Conservation (phyloP, 2,888 invertebrate genomes). For the Trichopria drosophilae region DNA sequence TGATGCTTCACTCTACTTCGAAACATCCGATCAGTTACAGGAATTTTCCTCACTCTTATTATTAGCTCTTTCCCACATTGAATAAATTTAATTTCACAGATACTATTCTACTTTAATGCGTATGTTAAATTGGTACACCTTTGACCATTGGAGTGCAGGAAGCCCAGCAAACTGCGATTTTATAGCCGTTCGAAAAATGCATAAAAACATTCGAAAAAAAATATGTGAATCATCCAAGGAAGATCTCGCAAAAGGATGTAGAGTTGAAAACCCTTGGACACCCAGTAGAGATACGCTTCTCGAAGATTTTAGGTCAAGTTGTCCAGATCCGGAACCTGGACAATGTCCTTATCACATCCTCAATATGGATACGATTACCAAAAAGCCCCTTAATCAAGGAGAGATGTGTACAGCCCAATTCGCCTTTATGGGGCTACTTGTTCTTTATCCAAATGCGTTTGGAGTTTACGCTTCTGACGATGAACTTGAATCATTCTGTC, state of each 20-base stretch:
- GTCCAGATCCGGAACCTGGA: constrained; percentile 35
- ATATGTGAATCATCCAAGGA: constrained; percentile 37
- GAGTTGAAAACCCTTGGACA: constrained; percentile 39
- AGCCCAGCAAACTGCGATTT: constrained; percentile 58
- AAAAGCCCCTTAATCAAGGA: constrained; percentile 56
- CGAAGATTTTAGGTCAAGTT: constrained; percentile 40
- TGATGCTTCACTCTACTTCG: no score
- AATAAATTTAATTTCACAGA: no score
- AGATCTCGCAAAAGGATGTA: constrained; percentile 35
- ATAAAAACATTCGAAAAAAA: constrained; percentile 49
- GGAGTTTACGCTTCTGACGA: constrained; percentile 54
- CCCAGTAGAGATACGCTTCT: constrained; percentile 12
- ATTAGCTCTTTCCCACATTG: no score
- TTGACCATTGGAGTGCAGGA: constrained; percentile 59
- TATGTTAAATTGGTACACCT: constrained; percentile 60
- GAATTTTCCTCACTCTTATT: no score
- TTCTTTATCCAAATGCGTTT: constrained; percentile 58
- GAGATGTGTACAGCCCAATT: constrained; percentile 63
- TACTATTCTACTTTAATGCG: constrained; percentile 60
- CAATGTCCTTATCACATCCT: constrained; percentile 38
- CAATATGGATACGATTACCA: neutral
- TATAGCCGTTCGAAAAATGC: constrained; percentile 56
- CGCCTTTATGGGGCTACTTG: constrained; percentile 60
- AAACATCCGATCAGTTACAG: no score
- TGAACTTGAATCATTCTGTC: constrained; percentile 61